Evolutionary conservation across 2,797 vertebrate genomes (phyloP).

Genomic region (Pipistrellus nathusii): DNA sequence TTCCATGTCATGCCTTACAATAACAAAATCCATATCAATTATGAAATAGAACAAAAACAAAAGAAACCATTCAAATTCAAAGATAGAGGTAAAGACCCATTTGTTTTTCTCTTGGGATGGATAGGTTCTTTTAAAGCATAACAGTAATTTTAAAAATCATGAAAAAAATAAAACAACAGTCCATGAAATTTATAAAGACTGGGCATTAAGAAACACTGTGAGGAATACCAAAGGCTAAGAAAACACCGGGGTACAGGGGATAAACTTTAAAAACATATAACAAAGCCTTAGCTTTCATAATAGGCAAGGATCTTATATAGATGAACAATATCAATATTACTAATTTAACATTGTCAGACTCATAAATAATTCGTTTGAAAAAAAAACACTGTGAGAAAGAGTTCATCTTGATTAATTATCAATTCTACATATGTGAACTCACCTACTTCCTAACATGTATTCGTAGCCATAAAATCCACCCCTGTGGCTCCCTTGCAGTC

Average conservation of each 20-base stretch:
- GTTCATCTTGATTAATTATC: not conserved
- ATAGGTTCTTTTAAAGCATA: not conserved
- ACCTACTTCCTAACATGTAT: not conserved
- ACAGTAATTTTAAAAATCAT: not conserved
- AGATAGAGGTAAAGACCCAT: not conserved
- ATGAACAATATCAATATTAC: not conserved
- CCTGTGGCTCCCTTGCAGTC: not conserved
- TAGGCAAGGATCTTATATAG: not conserved
- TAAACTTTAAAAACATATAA: not conserved
- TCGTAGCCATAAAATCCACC: not conserved
- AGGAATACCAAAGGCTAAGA: not conserved
- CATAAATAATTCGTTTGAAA: conserved; percentile 4
- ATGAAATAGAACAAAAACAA: not conserved
- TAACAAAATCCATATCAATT: not conserved
- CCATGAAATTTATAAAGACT: not conserved
- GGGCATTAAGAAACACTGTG: not conserved
- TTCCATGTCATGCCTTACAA: not conserved
- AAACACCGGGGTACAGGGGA: not conserved
- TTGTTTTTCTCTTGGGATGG: not conserved
- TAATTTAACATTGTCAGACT: not conserved
- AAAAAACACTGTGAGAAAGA: not conserved
- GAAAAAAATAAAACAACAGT: not conserved
- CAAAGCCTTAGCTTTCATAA: not conserved
- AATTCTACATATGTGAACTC: not conserved
- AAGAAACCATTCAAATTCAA: not conserved